Base-by-base conservation (phyloP, 2,888 invertebrate genomes). In the Pseudolycoriella hygida region DNA sequence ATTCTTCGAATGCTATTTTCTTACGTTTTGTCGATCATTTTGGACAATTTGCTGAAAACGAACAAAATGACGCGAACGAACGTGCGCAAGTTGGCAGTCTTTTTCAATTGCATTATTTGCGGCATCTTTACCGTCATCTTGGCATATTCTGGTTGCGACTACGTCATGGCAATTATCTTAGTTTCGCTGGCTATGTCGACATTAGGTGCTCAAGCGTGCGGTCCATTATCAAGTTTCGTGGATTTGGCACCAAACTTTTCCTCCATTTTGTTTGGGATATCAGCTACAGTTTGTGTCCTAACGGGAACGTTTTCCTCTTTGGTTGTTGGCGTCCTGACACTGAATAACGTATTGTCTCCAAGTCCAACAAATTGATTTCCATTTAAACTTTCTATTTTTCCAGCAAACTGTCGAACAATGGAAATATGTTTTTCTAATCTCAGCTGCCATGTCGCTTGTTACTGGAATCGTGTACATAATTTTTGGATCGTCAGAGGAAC, bases 121-220 rank as follows among this genome's bases (percentile, higher is more conserved):
- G 79, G 76, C 1, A 18, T 76, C 0, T 68, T 75, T 45, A 70
- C 78, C 42, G 48, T 79, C n/a, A 71, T 67, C 0, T 56, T 81
- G 46, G 74, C 76, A 1, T 73, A 69, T 52, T 73, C 74, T 30
- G 79, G 77, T 1, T 77, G 79, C 53, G 67, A 78, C 54, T 66
- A 71, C 3, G 61, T 59, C 1, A 61, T 70, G 2, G 78, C 78
- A 0, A 70, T 77, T 40, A 55, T 73, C 2, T 70, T 76, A 50
- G 62, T 80, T 49, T 72, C 74, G 32, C 50, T 71, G 14, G 77
- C 79, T 0, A 72, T 74, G 2, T 72, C 73, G 37, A 64, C 73
- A 6, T 76, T 76, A 54, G 81, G 81, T 1, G 74, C 77, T 1
- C 71, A 76, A 2, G 76, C 77, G 1, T 73, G 77, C 0, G 79